Base-by-base conservation (phyloP, 1,140 invertebrate species). In the Leptinotarsa defecta region DNA sequence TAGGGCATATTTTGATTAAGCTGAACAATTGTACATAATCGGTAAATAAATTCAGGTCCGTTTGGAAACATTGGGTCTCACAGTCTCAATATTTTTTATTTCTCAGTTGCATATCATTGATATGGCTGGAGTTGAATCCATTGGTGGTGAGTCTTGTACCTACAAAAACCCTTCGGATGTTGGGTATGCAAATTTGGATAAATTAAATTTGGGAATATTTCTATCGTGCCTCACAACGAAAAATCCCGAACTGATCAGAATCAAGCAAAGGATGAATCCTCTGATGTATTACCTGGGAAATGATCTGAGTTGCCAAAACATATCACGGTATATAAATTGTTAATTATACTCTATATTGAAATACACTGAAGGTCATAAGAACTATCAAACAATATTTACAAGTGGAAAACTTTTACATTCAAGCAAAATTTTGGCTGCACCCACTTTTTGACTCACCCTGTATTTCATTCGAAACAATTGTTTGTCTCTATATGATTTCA, bases 71-170 rank as follows among this genome's bases (percentile, higher is more conserved):
- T 43, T 43, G 34, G 8, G 1, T 43, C 8, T 8, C 11, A 43
- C 8, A 11, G 34, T 43, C 8, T 43, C 3, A 0, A 43, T 43
- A 43, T 43, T 43, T 43, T 62, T 78, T 48, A 62, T 70, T 65
- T 76, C 80, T 27, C 57, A 85, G 83, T 27, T 85, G 13, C 84
- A 85, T 70, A 43, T 85, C 62, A 77, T 85, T 48, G 84, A 85
- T 75, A 69, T 85, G 49, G 82, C 81, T 13, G 84, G 84, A 34
- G 77, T 74, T 13, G 83, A 83, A 71, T 78, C 71, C 20, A 52
- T 75, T 17, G 78, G 76, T 5, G 82, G 82, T 70, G 67, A 74
- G 8, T 73, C 76, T 13, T 77, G 74, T 17, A 15, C 74, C 11
- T 76, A 75, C 22, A 85, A 84, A 75, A 81, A 74, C 20, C 73